A percentile compares a stretch with the other conserved stretches of the same genome.
phyloP scores from a whole-genome alignment of 2,113 vertebrate species.

The Myocastor coypus region DNA sequence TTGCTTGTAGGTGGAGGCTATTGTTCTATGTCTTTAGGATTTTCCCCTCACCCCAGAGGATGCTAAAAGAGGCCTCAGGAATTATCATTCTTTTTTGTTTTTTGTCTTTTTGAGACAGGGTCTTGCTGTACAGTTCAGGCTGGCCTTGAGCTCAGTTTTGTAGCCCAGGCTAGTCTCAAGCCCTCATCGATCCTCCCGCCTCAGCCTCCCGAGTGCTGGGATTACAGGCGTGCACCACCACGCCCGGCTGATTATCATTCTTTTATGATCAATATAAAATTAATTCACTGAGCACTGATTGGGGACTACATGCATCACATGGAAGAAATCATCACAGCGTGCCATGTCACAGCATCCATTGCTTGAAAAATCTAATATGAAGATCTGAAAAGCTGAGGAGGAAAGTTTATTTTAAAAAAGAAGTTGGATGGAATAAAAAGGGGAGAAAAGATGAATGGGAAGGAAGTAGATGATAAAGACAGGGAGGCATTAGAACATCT shows the following conservation, averaged over 20 bases:
- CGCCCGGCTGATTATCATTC: slow-evolving; percentile 1
- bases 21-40: not conserved
- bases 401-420: not conserved
- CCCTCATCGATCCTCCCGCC: too few relatives aligned
- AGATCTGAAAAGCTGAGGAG: not conserved
- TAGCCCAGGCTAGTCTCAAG: too few relatives aligned
- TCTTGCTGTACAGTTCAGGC: too few relatives aligned
- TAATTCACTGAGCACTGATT: slow-evolving; percentile 15
- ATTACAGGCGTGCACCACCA: too few relatives aligned
- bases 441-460: not conserved
- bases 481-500: slow-evolving; percentile 58
- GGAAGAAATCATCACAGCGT: slow-evolving; percentile 29
- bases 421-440: slow-evolving; percentile 38
- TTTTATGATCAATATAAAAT: slow-evolving; percentile 56
- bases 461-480: slow-evolving; percentile 7
- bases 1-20: not conserved
- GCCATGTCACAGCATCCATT: not conserved
- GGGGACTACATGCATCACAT: slow-evolving; percentile 4
- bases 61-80: slow-evolving; percentile 1
- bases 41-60: not conserved
- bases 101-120: too few relatives aligned
- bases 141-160: too few relatives aligned
- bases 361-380: slow-evolving; percentile 28
- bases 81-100: slow-evolving; percentile 38
- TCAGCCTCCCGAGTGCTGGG: too few relatives aligned